Conservation (phyloP, 2,113 vertebrate species). For the Podarcis raffonei region DNA sequence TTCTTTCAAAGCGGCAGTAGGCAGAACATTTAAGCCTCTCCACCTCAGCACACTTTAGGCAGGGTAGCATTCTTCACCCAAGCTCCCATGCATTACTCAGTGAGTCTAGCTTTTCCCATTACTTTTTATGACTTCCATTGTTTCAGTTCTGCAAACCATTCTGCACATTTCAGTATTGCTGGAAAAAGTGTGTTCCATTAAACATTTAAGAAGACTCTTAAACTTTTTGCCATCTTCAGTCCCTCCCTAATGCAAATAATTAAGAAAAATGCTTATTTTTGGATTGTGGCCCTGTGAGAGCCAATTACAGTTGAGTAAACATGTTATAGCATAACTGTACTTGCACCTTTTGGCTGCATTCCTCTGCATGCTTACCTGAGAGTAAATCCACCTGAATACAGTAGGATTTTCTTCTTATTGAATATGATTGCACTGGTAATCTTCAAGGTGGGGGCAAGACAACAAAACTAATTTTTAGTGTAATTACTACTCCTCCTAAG, state of each 20-base stretch:
- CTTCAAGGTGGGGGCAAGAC: neutral
- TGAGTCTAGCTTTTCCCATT: no score
- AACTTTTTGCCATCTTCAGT: neutral
- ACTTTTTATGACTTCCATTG: no score
- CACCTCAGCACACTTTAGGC: no score
- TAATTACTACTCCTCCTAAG: neutral
- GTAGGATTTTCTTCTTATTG: no score
- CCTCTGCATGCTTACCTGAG: no score
- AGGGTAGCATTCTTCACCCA: neutral
- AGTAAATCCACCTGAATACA: no score
- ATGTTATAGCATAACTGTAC: neutral
- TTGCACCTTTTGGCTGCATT: neutral
- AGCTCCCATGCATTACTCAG: neutral
- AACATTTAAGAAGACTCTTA: neutral
- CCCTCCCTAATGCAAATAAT: neutral
- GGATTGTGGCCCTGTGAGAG: neutral
- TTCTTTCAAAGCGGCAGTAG: neutral
- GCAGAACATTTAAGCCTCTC: neutral
- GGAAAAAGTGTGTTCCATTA: neutral
- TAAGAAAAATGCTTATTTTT: neutral
- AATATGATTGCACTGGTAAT: neutral
- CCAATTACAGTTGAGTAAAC: neutral
- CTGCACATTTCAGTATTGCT: no score
- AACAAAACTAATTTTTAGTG: neutral
- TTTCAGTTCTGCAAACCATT: no score